phyloP scores from a whole-genome alignment of 2,888 invertebrate genomes.

The Phragmatobia fuliginosa region DNA sequence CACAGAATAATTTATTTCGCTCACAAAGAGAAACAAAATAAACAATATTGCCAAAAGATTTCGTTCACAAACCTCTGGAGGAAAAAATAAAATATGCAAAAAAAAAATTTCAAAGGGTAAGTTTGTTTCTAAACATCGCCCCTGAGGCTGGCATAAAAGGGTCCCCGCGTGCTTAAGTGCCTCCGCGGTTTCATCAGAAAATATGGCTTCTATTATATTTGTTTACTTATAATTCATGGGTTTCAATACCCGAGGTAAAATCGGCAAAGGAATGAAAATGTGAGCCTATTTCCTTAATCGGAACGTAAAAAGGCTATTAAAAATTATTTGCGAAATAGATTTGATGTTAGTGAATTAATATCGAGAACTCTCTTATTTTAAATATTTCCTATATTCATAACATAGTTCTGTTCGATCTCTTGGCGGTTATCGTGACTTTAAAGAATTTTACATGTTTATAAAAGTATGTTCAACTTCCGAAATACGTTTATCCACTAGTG shows the following conservation, averaged over 20 bases:
- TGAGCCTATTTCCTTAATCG: conserved; percentile 7
- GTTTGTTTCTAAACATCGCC: conserved; percentile 59
- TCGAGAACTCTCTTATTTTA: background rate
- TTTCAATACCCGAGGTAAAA: conserved; percentile 16
- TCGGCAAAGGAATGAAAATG: conserved; percentile 19
- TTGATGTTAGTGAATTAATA: background rate
- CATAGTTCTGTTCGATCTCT: too few species aligned
- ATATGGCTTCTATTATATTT: conserved; percentile 43
- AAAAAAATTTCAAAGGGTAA: conserved; percentile 64
- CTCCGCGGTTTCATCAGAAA: conserved; percentile 47
- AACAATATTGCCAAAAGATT: conserved; percentile 50
- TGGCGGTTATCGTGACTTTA: too few species aligned
- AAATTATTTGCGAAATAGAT: background rate
- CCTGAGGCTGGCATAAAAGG: conserved; percentile 45
- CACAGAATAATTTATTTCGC: conserved; percentile 40
- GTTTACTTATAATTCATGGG: conserved; percentile 31
- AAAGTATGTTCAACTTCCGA: too few species aligned
- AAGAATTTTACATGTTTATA: too few species aligned
- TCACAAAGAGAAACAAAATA: conserved; percentile 48
- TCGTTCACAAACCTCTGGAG: conserved; percentile 34
- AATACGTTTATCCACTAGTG: background rate
- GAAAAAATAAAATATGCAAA: conserved; percentile 60
- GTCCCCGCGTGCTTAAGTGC: conserved; percentile 50
- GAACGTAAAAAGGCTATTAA: background rate
- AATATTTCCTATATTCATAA: background rate